A percentile compares a stretch with the other conserved stretches of the same genome.
These are phyloP conservation scores for Chymomyza procnemis DNA, from an alignment of 2,888 invertebrate species.

Conservation along the genomic window DNA sequence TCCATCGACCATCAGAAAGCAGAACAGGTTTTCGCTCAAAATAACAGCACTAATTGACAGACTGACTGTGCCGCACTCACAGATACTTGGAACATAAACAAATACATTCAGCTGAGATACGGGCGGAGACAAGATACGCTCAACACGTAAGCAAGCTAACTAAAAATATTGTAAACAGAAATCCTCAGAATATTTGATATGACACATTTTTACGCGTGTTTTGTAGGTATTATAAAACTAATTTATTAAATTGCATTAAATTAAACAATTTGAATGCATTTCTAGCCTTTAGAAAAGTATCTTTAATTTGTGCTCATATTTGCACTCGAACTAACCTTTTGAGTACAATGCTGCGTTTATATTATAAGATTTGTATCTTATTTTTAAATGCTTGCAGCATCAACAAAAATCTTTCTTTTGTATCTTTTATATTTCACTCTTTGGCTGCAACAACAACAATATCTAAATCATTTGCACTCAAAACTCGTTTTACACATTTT, in stretches of 20 bases:
- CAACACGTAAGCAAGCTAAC: neutral
- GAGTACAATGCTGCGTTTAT: neutral
- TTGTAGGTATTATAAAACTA: neutral
- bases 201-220: neutral
- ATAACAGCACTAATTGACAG: conserved; percentile 62
- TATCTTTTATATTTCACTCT: neutral
- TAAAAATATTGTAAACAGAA: neutral
- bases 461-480: neutral
- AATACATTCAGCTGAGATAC: neutral
- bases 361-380: neutral
- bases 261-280: neutral
- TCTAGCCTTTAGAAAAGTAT: no score
- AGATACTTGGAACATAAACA: conserved; percentile 3
- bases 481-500: conserved; percentile 7
- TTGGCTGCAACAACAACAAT: neutral
- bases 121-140: neutral
- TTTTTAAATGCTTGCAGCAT: conserved; percentile 10
- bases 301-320: neutral
- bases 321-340: neutral
- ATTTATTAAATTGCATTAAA: neutral
- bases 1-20: neutral
- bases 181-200: neutral
- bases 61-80: conserved; percentile 35
- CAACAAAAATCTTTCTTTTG: neutral
- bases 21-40: conserved; percentile 56